Percentiles rank a stretch among this genome's conserved stretches.
Evolutionary conservation across 1,140 invertebrate species (phyloP).

Genomic region (Ips nitidus): DNA sequence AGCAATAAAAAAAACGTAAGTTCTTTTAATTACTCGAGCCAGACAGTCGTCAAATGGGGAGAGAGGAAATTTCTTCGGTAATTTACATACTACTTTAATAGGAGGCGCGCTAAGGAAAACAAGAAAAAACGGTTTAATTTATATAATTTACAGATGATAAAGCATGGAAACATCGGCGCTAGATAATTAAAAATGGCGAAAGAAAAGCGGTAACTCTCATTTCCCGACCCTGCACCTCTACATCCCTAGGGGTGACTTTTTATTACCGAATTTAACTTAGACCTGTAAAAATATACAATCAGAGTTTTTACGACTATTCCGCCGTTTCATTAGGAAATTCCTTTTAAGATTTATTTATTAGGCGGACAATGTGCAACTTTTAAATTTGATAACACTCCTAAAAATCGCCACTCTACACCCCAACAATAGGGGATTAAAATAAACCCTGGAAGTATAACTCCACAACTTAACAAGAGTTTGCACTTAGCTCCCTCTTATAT

Average conservation of each 20-base stretch:
- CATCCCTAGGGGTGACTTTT: constrained; percentile 29
- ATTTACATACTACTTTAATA: constrained; percentile 42
- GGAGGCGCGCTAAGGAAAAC: constrained; percentile 30
- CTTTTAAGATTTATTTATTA: not conserved
- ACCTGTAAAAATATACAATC: constrained; percentile 32
- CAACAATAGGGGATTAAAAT: constrained; percentile 12
- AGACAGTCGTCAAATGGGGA: constrained; percentile 34
- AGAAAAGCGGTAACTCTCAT: constrained; percentile 10
- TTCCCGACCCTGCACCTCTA: constrained; percentile 12
- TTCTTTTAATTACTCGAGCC: constrained; percentile 42
- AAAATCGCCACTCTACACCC: constrained; percentile 4
- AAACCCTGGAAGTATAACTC: constrained; percentile 19
- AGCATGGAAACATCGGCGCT: constrained; percentile 31
- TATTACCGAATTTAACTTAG: constrained; percentile 36
- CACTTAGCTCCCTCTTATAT: constrained; percentile 23
- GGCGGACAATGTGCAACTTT: constrained; percentile 1
- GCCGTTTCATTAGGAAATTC: not conserved
- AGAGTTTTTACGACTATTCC: constrained; percentile 16
- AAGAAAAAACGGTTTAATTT: constrained; percentile 40
- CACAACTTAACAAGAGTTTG: constrained; percentile 20
- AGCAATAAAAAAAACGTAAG: constrained; percentile 43
- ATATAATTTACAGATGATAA: constrained; percentile 42
- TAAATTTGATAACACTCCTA: not conserved
- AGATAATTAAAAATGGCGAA: constrained; percentile 41
- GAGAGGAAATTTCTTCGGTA: constrained; percentile 22